These are phyloP conservation scores for Drosophila tristis DNA, from an alignment of 1,140 invertebrate genomes.

Conservation along the genomic window DNA sequence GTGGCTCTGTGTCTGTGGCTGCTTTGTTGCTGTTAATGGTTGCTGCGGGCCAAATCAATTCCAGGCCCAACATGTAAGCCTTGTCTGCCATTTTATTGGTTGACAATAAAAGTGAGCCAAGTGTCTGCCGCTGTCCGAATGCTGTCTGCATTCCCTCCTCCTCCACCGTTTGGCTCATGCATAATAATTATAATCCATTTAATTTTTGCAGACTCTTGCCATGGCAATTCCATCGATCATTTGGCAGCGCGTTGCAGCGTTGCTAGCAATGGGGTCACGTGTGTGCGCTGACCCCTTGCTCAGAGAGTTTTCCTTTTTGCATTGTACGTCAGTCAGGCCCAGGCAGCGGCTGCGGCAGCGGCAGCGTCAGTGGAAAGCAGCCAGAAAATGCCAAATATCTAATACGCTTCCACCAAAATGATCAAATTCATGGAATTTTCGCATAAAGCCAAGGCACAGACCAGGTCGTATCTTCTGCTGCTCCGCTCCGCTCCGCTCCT, in stretches of 20 bases:
- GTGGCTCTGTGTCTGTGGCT: conserved; percentile 23
- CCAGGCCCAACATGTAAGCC: conserved; percentile 59
- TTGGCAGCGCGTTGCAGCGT: conserved; percentile 18
- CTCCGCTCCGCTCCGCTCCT: not conserved
- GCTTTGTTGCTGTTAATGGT: conserved; percentile 73
- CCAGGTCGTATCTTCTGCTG: conserved; percentile 30
- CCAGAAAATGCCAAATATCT: conserved; percentile 72
- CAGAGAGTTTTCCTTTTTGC: conserved; percentile 36
- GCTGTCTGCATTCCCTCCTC: not conserved
- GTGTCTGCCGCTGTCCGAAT: not conserved
- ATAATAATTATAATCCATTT: conserved; percentile 83
- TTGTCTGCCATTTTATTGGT: conserved; percentile 65
- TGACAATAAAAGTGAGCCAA: conserved; percentile 78
- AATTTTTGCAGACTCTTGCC: conserved; percentile 61
- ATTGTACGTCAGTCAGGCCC: conserved; percentile 68
- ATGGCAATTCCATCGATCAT: conserved; percentile 78
- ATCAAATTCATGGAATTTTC: conserved; percentile 80
- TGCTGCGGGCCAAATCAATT: conserved; percentile 80
- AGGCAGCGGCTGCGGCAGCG: not conserved
- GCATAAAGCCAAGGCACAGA: conserved; percentile 61
- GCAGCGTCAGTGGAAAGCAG: conserved; percentile 39
- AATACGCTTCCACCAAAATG: conserved; percentile 77
- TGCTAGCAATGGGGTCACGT: conserved; percentile 55
- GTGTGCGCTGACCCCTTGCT: conserved; percentile 70
- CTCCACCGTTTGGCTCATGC: conserved; percentile 22